Percentiles rank a stretch among this genome's conserved stretches.
phyloP scores from a whole-genome alignment of 2,888 invertebrate species.

The Mythimna vitellina region DNA sequence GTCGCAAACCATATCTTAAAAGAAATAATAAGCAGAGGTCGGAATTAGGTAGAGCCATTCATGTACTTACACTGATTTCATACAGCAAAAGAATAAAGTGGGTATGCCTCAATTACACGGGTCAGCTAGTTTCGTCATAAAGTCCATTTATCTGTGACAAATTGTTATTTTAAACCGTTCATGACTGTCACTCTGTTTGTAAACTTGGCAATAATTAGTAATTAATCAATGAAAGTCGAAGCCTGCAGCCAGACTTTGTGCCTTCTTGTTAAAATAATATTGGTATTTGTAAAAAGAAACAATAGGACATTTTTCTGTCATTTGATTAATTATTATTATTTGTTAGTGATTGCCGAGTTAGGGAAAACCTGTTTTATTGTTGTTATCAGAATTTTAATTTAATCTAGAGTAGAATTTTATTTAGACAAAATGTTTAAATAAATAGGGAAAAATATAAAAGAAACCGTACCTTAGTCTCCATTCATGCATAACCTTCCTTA shows the following conservation, averaged over 20 bases:
- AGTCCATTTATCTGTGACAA: neutral
- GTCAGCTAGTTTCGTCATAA: too few species aligned
- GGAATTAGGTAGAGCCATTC: too few species aligned
- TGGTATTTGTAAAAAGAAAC: neutral
- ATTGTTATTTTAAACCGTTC: neutral
- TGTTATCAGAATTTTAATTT: too few species aligned
- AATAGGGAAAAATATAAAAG: neutral
- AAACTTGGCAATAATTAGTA: constrained; percentile 16
- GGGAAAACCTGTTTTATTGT: neutral
- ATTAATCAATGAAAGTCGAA: constrained; percentile 31
- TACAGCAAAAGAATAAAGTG: too few species aligned
- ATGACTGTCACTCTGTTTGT: constrained; percentile 18
- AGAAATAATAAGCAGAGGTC: too few species aligned
- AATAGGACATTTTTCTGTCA: neutral
- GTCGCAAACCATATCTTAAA: too few species aligned
- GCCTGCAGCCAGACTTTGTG: constrained; percentile 1
- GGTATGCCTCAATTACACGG: too few species aligned
- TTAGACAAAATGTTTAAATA: neutral
- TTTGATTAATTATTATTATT: constrained; percentile 15
- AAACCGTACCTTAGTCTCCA: too few species aligned
- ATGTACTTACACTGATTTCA: too few species aligned
- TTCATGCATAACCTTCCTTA: neutral
- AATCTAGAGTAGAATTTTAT: too few species aligned
- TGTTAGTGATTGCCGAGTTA: neutral
- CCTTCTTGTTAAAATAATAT: neutral